Percentiles rank a stretch among this genome's conserved stretches.
Evolutionary conservation across 2,113 vertebrate genomes (phyloP).

Genomic region (Hiodon alosoides): DNA sequence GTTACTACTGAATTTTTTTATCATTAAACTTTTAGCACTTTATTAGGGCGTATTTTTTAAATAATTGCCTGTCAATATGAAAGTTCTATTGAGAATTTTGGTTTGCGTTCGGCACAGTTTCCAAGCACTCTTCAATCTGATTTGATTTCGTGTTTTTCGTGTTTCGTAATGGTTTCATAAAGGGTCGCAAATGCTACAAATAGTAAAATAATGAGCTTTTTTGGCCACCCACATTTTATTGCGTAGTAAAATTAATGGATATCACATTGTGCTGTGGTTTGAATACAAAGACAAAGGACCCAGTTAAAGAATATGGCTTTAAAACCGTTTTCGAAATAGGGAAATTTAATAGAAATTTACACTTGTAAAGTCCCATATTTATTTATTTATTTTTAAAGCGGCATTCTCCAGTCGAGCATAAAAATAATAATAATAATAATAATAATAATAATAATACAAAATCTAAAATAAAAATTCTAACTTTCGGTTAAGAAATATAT

Average conservation of each 20-base stretch:
- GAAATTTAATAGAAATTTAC: no score
- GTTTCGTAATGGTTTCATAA: constrained; percentile 51
- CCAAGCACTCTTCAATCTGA: constrained; percentile 33
- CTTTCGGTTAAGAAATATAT: no score
- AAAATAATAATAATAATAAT: no score
- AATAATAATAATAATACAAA: no score
- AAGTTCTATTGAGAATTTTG: constrained; percentile 26
- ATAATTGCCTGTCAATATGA: constrained; percentile 25
- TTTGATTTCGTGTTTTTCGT: constrained; percentile 46
- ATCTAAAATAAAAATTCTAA: no score
- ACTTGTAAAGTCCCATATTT: constrained; percentile 29
- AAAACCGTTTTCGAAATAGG: constrained; percentile 43
- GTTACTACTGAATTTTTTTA: no score
- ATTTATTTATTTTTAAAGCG: background rate
- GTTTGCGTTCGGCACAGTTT: constrained; percentile 18
- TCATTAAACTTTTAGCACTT: no score
- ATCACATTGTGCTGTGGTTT: constrained; percentile 60
- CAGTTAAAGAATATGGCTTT: constrained; percentile 38
- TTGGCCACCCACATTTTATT: constrained; percentile 66
- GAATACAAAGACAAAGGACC: constrained; percentile 35
- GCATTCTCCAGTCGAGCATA: no score
- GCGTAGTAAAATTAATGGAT: constrained; percentile 62
- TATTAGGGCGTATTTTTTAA: constrained; percentile 9
- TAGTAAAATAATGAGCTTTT: constrained; percentile 51
- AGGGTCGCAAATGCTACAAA: constrained; percentile 39